phyloP scores from a whole-genome alignment of 2,797 vertebrate genomes.

The Falco cherrug region DNA sequence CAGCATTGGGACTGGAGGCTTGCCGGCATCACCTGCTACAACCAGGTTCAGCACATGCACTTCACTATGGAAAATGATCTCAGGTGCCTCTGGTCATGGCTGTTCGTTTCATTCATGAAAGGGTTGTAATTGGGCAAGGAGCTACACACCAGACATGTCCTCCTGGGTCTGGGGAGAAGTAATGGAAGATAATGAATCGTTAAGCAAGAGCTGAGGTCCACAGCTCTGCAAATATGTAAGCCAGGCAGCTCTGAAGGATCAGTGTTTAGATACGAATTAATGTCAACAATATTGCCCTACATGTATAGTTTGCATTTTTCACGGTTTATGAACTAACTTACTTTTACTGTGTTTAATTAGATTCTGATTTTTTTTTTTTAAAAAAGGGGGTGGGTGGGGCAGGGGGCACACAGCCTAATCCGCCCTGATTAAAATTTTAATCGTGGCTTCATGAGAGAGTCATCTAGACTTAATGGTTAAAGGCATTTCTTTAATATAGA shows the following conservation, averaged over 20 bases:
- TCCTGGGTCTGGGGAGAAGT: background rate
- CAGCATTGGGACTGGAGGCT: too few species aligned
- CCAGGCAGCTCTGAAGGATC: background rate
- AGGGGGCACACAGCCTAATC: background rate
- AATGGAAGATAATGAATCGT: background rate
- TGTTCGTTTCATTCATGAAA: background rate
- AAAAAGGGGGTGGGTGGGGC: too few species aligned
- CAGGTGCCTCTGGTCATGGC: rapidly evolving
- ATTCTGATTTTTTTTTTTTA: background rate
- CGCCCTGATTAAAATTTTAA: too few species aligned
- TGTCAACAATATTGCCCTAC: too few species aligned
- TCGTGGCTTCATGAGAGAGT: too few species aligned
- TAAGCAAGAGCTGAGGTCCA: background rate
- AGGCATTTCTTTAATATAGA: background rate
- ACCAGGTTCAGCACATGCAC: background rate
- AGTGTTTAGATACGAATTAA: background rate
- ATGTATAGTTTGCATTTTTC: background rate
- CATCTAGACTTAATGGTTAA: too few species aligned
- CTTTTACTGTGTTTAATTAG: background rate
- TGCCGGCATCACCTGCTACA: background rate
- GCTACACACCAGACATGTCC: background rate
- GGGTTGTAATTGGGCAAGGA: background rate
- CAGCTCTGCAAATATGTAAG: background rate
- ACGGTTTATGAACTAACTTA: background rate
- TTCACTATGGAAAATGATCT: background rate